phyloP scores from a whole-genome alignment of 1,140 invertebrate species.

The Lepidostoma basale region DNA sequence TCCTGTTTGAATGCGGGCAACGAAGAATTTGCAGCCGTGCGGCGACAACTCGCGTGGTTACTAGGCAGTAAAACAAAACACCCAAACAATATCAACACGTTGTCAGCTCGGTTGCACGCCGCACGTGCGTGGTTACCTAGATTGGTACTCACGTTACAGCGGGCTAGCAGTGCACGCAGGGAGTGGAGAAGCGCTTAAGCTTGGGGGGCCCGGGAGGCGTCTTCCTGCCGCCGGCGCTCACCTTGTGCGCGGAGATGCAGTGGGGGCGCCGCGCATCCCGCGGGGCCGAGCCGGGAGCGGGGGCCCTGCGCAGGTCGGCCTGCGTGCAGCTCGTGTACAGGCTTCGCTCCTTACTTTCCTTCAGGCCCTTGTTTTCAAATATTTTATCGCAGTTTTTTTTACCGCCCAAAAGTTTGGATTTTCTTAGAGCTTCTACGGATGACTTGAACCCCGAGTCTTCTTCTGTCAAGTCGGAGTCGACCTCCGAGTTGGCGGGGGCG shows the following conservation, averaged over 20 bases:
- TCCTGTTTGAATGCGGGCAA: too few relatives aligned
- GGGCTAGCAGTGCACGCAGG: background rate
- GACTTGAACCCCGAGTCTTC: background rate
- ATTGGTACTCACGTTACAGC: constrained; percentile 8
- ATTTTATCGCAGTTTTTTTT: background rate
- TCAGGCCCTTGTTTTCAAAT: background rate
- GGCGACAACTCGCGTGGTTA: too few relatives aligned
- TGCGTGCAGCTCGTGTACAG: too few relatives aligned
- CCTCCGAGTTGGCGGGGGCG: background rate
- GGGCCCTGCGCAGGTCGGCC: too few relatives aligned
- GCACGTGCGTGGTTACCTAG: too few relatives aligned
- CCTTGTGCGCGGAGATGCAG: background rate
- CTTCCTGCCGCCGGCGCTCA: background rate
- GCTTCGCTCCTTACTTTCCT: background rate
- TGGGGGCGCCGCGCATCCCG: too few relatives aligned
- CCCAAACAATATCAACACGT: too few relatives aligned
- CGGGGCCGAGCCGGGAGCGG: too few relatives aligned
- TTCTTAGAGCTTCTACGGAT: background rate
- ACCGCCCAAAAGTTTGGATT: background rate
- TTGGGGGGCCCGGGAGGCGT: background rate
- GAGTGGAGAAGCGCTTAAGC: background rate
- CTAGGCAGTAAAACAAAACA: too few relatives aligned
- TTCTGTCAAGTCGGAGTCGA: background rate
- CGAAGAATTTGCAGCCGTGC: too few relatives aligned
- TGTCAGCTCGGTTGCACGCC: too few relatives aligned